A percentile compares a stretch with the other conserved stretches of the same genome.
Evolutionary conservation across 1,140 invertebrate genomes (phyloP).

Genomic region (Phortica variegata): DNA sequence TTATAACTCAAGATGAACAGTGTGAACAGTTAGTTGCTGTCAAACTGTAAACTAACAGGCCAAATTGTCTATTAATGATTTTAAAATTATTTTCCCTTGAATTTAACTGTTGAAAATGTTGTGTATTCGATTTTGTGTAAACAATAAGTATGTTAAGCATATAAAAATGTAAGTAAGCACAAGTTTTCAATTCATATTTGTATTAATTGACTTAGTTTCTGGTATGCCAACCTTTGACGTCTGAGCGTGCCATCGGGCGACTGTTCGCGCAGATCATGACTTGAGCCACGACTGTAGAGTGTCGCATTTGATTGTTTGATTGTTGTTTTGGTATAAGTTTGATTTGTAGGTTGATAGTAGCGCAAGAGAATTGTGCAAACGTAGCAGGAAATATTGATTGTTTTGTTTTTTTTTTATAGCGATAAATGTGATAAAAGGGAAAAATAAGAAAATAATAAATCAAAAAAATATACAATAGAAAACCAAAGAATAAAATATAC

Average conservation of each 20-base stretch:
- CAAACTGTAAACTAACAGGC: too few species aligned
- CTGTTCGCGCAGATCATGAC: constrained; percentile 67
- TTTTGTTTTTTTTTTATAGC: constrained; percentile 34
- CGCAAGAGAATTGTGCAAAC: constrained; percentile 43
- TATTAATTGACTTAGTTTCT: too few species aligned
- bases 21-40: too few species aligned
- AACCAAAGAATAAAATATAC: constrained; percentile 33
- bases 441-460: constrained; percentile 28
- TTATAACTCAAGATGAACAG: too few species aligned
- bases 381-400: constrained; percentile 34
- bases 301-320: constrained; percentile 22
- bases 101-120: too few species aligned
- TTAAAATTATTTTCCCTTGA: too few species aligned
- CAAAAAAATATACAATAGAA: constrained; percentile 18
- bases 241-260: constrained; percentile 67
- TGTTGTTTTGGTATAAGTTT: constrained; percentile 29
- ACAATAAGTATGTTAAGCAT: too few species aligned
- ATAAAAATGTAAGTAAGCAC: too few species aligned
- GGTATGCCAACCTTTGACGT: constrained; percentile 72
- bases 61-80: too few species aligned
- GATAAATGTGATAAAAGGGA: constrained; percentile 39
- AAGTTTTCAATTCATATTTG: too few species aligned
- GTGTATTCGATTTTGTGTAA: too few species aligned
- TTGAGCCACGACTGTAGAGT: constrained; percentile 63
- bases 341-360: constrained; percentile 28